phyloP scores from a whole-genome alignment of 2,797 vertebrate species.

The Falco concolor region DNA sequence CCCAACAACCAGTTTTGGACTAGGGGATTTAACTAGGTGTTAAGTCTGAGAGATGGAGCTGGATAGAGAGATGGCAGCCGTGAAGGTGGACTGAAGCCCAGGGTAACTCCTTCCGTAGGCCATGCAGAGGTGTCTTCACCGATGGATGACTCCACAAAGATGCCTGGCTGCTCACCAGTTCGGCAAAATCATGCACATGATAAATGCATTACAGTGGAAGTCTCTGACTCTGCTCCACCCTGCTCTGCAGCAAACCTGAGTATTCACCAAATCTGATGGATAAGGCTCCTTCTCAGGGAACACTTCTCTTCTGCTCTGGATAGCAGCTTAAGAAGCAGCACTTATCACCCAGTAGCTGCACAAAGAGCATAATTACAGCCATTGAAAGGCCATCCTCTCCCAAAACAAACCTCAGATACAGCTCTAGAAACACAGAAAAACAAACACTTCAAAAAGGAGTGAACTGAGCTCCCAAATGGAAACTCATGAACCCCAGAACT shows the following conservation, averaged over 20 bases:
- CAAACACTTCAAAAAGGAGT: neutral
- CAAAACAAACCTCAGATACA: neutral
- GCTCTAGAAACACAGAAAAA: neutral
- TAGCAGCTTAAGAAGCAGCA: neutral
- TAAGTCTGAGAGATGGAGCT: neutral
- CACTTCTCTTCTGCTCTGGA: neutral
- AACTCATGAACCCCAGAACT: neutral
- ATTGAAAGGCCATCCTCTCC: neutral
- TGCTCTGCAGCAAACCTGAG: neutral
- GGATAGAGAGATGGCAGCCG: neutral
- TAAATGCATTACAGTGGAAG: neutral
- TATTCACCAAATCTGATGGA: neutral
- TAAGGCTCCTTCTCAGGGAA: neutral
- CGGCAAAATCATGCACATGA: neutral
- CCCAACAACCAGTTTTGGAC: neutral
- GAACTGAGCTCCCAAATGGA: neutral
- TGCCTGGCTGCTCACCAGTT: neutral
- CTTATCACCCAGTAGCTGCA: neutral
- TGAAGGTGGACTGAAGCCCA: neutral
- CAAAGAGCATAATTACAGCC: neutral
- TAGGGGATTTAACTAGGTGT: neutral
- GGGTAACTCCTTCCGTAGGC: neutral
- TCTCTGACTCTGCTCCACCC: neutral
- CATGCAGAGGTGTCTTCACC: neutral
- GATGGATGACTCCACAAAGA: fast-evolving